phyloP scores from a whole-genome alignment of 1,140 invertebrate genomes.

The Drosophila orosa region DNA sequence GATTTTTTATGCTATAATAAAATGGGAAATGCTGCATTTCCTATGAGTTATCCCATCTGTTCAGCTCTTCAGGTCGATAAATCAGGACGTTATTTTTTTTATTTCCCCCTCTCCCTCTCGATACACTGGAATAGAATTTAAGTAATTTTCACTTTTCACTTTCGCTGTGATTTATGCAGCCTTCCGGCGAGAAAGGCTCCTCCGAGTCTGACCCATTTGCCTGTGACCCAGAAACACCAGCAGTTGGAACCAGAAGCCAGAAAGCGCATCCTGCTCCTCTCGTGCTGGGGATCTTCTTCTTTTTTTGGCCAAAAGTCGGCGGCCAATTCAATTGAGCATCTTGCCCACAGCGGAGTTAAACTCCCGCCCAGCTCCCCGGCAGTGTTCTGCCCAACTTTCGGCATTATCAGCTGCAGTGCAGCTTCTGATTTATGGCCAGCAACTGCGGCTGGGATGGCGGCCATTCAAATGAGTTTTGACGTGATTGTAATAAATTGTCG shows the following conservation, averaged over 20 bases:
- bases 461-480: constrained; percentile 79
- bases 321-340: constrained; percentile 63
- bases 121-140: constrained; percentile 17
- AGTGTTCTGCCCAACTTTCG: not conserved
- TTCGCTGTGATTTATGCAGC: constrained; percentile 67
- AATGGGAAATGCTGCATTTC: not conserved
- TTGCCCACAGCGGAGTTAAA: constrained; percentile 23
- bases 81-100: constrained; percentile 20
- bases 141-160: constrained; percentile 60
- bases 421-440: constrained; percentile 70
- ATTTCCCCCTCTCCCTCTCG: not conserved
- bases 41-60: constrained; percentile 5
- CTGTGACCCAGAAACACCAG: constrained; percentile 58
- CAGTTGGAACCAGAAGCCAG: constrained; percentile 11
- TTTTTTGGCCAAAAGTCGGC: constrained; percentile 49
- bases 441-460: constrained; percentile 42
- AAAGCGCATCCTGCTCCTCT: constrained; percentile 12
- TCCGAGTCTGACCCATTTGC: constrained; percentile 56
- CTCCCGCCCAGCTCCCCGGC: constrained; percentile 3
- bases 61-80: constrained; percentile 7
- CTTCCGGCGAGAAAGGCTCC: constrained; percentile 13
- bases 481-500: constrained; percentile 82
- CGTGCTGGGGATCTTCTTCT: not conserved
- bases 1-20: constrained; percentile 6
- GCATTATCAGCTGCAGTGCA: constrained; percentile 78